These are phyloP conservation scores for Calephelis virginiensis DNA, from an alignment of 1,140 invertebrate genomes.

Conservation along the genomic window DNA sequence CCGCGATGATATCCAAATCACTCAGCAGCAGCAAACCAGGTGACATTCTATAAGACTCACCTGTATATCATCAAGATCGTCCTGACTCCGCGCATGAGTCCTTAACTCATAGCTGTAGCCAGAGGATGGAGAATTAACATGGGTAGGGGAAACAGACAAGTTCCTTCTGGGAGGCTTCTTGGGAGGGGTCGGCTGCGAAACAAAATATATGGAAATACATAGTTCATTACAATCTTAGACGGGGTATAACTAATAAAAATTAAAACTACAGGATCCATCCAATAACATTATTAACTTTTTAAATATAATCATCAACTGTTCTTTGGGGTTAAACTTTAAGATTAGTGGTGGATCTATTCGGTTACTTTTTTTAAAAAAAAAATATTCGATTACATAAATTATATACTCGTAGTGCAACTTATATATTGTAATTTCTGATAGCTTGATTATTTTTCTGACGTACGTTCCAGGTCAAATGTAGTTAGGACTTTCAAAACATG, in stretches of 20 bases:
- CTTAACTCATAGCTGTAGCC: constrained; percentile 72
- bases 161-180: constrained; percentile 93
- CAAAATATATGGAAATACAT: constrained; percentile 16
- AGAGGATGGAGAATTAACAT: constrained; percentile 72
- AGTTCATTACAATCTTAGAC: constrained; percentile 2
- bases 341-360: too few species aligned
- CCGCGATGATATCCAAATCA: too few species aligned
- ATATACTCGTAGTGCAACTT: too few species aligned
- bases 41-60: constrained; percentile 36
- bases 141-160: constrained; percentile 89
- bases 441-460: too few species aligned
- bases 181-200: constrained; percentile 86
- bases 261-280: background rate
- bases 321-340: too few species aligned
- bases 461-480: too few species aligned
- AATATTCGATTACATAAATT: too few species aligned
- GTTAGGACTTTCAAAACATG: too few species aligned
- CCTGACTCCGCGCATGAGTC: constrained; percentile 80
- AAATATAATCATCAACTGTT: too few species aligned
- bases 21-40: background rate
- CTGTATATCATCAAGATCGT: constrained; percentile 83
- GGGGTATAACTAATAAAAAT: background rate
- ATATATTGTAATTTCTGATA: too few species aligned
- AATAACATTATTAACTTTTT: background rate
- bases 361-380: too few species aligned